phyloP scores from a whole-genome alignment of 2,888 invertebrate genomes.

The Piscicola geometra region DNA sequence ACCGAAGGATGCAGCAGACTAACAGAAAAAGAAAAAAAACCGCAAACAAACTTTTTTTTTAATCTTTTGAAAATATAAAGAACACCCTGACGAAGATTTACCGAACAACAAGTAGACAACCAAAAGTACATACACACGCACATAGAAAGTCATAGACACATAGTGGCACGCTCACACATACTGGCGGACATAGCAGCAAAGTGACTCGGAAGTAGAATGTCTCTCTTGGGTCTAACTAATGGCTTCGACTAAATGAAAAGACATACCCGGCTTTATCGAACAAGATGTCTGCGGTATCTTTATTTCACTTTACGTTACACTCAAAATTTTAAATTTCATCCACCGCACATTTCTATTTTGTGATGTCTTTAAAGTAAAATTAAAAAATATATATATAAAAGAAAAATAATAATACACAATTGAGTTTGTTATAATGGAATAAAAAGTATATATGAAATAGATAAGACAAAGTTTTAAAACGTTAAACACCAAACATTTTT shows the following conservation, averaged over 20 bases:
- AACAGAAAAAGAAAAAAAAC: background rate
- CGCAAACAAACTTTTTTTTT: too few relatives aligned
- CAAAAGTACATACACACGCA: too few relatives aligned
- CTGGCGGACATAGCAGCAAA: background rate
- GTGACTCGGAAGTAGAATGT: conserved; percentile 14
- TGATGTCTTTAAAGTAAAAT: too few relatives aligned
- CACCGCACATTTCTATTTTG: too few relatives aligned
- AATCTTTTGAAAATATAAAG: background rate
- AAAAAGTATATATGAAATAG: too few relatives aligned
- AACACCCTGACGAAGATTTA: background rate
- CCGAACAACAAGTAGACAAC: background rate
- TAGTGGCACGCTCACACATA: background rate
- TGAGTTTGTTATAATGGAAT: too few relatives aligned
- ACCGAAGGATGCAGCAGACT: too few relatives aligned
- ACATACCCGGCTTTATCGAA: conserved; percentile 31
- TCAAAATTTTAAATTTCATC: too few relatives aligned
- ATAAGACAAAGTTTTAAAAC: too few relatives aligned
- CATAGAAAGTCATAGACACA: background rate
- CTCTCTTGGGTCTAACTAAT: conserved; percentile 25
- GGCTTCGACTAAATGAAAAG: conserved; percentile 29
- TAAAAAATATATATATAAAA: too few relatives aligned
- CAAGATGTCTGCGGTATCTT: conserved; percentile 29
- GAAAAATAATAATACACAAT: too few relatives aligned
- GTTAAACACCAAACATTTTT: too few relatives aligned
- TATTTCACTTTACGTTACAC: background rate